These are phyloP conservation scores for Dasypus novemcinctus DNA, from an alignment of 2,113 vertebrate species.

Conservation along the genomic window DNA sequence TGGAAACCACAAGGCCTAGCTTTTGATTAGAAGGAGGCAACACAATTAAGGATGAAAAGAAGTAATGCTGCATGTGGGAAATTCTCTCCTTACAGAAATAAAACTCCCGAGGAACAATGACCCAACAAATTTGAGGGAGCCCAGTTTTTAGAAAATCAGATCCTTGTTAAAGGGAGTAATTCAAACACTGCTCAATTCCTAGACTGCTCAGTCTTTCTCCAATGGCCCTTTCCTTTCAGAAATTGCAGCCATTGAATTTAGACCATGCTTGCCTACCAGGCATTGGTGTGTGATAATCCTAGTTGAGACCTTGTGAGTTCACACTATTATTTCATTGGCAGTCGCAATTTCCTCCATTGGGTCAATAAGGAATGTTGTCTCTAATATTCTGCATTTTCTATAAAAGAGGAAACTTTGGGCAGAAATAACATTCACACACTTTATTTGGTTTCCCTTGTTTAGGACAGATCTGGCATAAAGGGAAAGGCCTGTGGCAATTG, in stretches of 20 bases:
- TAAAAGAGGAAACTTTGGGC: slow-evolving; percentile 36
- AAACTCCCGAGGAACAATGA: slow-evolving; percentile 47
- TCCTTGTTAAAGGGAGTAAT: slow-evolving; percentile 48
- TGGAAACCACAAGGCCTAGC: slow-evolving; percentile 68
- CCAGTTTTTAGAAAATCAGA: slow-evolving; percentile 64
- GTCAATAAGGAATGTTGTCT: slow-evolving; percentile 38
- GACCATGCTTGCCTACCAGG: background rate
- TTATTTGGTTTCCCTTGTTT: slow-evolving; percentile 51
- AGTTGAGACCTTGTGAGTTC: slow-evolving; percentile 44
- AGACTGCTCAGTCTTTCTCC: background rate
- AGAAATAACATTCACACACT: slow-evolving; percentile 34
- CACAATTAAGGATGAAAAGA: slow-evolving; percentile 64
- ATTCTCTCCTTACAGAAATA: slow-evolving; percentile 48
- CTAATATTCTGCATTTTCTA: slow-evolving; percentile 57
- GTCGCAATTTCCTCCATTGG: slow-evolving; percentile 55
- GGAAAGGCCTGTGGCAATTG: background rate
- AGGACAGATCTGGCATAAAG: slow-evolving; percentile 59
- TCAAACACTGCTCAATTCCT: slow-evolving; percentile 7
- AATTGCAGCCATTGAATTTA: background rate
- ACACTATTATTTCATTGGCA: slow-evolving; percentile 32
- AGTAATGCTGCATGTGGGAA: slow-evolving; percentile 4
- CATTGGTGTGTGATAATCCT: background rate
- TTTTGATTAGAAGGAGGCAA: slow-evolving; percentile 77
- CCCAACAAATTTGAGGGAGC: slow-evolving; percentile 49
- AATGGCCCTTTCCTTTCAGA: background rate